Percentiles rank a stretch among this genome's conserved stretches.
These are phyloP conservation scores for Thalassarche chlororhynchos DNA, from an alignment of 2,113 vertebrate species.

Conservation along the genomic window DNA sequence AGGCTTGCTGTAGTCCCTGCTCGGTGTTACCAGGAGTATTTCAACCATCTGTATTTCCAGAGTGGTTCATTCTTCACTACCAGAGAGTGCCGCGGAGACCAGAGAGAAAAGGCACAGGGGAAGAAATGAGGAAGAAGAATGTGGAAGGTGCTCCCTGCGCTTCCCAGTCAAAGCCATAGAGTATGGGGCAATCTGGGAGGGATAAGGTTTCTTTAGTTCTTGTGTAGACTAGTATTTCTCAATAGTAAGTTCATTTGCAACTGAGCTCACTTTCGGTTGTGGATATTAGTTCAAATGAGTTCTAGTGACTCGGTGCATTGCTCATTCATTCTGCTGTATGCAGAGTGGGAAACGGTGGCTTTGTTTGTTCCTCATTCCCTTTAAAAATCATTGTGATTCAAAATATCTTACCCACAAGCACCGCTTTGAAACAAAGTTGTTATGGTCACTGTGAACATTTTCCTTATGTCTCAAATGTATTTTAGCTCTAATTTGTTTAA, in stretches of 20 bases:
- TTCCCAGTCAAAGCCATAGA: background rate
- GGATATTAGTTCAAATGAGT: background rate
- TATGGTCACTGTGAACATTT: background rate
- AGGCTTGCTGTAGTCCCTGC: background rate
- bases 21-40: background rate
- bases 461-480: background rate
- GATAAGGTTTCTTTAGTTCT: background rate
- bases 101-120: background rate
- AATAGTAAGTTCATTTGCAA: background rate
- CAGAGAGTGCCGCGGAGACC: background rate
- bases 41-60: background rate
- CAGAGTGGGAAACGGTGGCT: background rate
- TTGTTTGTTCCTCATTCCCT: background rate
- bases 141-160: background rate
- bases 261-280: background rate
- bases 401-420: background rate
- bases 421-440: background rate
- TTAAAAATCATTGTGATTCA: background rate
- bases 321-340: background rate
- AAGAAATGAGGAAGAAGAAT: background rate
- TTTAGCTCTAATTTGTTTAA: background rate
- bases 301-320: background rate
- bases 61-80: background rate
- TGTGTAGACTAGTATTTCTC: background rate
- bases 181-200: background rate